Evolutionary conservation across 1,140 invertebrate genomes (phyloP).

Genomic region (Ceratina calcarata): DNA sequence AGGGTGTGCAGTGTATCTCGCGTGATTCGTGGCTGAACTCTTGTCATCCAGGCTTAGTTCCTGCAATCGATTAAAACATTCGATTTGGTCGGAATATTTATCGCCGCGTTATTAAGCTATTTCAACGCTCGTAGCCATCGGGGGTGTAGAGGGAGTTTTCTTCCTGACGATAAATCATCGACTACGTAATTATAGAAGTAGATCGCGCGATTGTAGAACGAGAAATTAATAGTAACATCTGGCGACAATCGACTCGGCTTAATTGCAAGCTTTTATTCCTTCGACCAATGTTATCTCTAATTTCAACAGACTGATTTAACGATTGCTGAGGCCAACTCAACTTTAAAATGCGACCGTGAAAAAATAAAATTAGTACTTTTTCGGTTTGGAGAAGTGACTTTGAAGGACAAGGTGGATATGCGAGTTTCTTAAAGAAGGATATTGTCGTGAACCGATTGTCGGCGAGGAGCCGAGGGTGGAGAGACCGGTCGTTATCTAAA

Average conservation of each 20-base stretch:
- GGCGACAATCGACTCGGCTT: neutral
- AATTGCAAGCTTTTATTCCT: neutral
- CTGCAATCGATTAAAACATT: slow-evolving; percentile 49
- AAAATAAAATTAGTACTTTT: no score
- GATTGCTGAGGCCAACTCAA: neutral
- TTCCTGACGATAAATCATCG: slow-evolving; percentile 42
- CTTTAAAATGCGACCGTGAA: no score
- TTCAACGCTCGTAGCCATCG: slow-evolving; percentile 21
- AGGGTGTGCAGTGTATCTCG: slow-evolving; percentile 31
- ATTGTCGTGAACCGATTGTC: slow-evolving; percentile 35
- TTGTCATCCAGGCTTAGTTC: slow-evolving; percentile 34
- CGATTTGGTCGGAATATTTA: slow-evolving; percentile 38
- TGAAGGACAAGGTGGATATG: no score
- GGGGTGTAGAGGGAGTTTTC: slow-evolving; percentile 7
- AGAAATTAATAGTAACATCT: neutral
- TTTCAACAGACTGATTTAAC: slow-evolving; percentile 4
- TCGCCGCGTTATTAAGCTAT: slow-evolving; percentile 47
- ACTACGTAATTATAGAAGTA: slow-evolving; percentile 38
- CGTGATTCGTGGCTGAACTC: slow-evolving; percentile 42
- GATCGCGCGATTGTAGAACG: slow-evolving; percentile 27
- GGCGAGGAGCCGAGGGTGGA: slow-evolving; percentile 39
- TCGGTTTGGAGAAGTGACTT: no score
- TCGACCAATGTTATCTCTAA: neutral
- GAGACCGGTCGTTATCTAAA: slow-evolving; percentile 29
- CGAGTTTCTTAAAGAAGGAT: slow-evolving; percentile 20